Evolutionary conservation across 2,797 vertebrate species (phyloP), one percentile per base, ranked within the genome.

Genomic region (Protosalanx chinensis): DNA sequence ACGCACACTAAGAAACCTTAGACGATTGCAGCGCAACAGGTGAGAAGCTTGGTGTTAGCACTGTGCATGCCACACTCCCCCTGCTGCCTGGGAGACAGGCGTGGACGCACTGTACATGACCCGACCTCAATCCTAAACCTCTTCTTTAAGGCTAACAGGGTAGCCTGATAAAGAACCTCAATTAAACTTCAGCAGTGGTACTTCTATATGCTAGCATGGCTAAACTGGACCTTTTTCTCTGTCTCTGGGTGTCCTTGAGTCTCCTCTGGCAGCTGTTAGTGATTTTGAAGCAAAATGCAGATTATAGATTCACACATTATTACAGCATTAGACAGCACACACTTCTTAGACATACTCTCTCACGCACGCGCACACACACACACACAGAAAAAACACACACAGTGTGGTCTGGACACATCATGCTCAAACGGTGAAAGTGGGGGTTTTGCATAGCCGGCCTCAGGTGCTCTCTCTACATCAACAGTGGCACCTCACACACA

Each of bases 41-140:
- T 96, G 95, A 96, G 95, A 92, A 93, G 96, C 96, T 95, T 94
- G 93, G 92, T 92, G 96, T 97, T 98, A 98, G 96, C 94, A 76
- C 93, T 95, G 92, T 93, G 96, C 97, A 97, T 98, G 97, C 96
- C 88, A 81, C 80, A 84, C 88, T 85, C 83, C 75, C 73, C 86
- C 83, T 84, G 84, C 86, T 84, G 84, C 86, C 75, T 70, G 72
- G 76, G 64, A 80, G 65, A 12, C 77, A 82, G 75, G 7, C 72
- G 8, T 62, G 15, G 53, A 5, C 32, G 51, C 7, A n/a, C n/a
- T 60, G n/a, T 6, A 3, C 8, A 41, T 63, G 29, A 5, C 46
- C 37, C 37, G 30, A 53, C 53, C 72, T 56, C 63, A 6, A 18
- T 6, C 58, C 12, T 46, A 64, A 56, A 3, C 27, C 41, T 46